phyloP scores from a whole-genome alignment of 2,113 vertebrate species.

The Leptobrachium ailaonicum region DNA sequence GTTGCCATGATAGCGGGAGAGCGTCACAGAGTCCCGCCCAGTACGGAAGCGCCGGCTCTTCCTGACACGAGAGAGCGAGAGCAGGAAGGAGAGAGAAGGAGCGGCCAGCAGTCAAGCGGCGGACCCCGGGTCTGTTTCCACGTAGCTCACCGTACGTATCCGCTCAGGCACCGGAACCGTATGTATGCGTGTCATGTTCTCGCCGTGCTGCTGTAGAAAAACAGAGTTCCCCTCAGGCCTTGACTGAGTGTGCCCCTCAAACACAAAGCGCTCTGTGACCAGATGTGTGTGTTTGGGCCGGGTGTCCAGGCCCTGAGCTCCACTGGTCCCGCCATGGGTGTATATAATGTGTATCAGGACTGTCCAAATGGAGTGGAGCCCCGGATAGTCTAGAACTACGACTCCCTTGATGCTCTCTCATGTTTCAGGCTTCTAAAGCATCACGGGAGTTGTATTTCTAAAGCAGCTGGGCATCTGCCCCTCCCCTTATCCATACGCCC shows the following conservation, averaged over 20 bases:
- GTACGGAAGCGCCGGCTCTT: conserved; percentile 47
- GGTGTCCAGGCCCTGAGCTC: too few relatives aligned
- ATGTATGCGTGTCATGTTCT: background rate
- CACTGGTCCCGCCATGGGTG: too few relatives aligned
- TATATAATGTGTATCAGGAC: too few relatives aligned
- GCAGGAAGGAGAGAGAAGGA: background rate
- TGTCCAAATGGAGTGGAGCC: too few relatives aligned
- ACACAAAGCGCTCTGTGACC: too few relatives aligned
- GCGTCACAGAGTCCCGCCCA: conserved; percentile 27
- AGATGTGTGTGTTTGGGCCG: too few relatives aligned
- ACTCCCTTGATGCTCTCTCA: background rate
- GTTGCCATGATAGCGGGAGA: conserved; percentile 29
- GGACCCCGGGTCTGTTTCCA: background rate
- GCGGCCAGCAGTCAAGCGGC: conserved; percentile 1
- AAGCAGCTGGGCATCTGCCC: background rate
- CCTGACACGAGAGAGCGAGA: conserved; percentile 40
- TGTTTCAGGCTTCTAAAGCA: background rate
- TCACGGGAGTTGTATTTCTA: background rate
- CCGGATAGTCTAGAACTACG: background rate
- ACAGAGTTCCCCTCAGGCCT: conserved; percentile 12
- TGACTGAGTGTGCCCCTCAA: too few relatives aligned
- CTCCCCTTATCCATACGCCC: background rate
- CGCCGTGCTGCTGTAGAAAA: background rate
- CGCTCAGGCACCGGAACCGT: too few relatives aligned
- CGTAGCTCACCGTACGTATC: background rate